Evolutionary conservation across 2,797 vertebrate genomes (phyloP).

Genomic region (Danio jaintianensis): DNA sequence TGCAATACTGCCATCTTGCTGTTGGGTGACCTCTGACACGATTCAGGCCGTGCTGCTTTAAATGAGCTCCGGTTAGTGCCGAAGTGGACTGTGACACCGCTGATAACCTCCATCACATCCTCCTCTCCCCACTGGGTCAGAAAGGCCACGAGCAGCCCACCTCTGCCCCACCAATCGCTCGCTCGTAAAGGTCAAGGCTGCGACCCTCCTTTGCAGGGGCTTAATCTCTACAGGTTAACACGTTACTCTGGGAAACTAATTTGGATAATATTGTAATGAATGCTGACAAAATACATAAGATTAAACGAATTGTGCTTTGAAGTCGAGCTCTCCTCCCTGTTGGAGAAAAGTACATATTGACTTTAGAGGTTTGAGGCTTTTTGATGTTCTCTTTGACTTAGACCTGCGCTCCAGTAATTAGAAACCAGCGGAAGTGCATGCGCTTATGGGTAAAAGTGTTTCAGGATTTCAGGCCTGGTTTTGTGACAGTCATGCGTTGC

Average conservation of each 20-base stretch:
- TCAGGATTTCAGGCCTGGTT: constrained; percentile 16
- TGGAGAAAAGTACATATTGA: constrained; percentile 82
- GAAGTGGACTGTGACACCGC: constrained; percentile 38
- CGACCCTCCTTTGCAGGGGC: constrained; percentile 54
- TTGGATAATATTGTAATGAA: constrained; percentile 79
- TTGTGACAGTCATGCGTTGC: background rate
- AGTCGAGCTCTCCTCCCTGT: constrained; percentile 70
- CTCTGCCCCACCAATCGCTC: constrained; percentile 57
- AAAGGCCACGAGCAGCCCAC: constrained; percentile 62
- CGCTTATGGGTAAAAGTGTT: constrained; percentile 60
- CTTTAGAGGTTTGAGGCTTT: constrained; percentile 77
- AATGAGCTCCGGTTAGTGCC: constrained; percentile 14
- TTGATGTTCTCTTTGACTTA: constrained; percentile 80
- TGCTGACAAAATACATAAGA: constrained; percentile 71
- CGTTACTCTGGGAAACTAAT: constrained; percentile 71
- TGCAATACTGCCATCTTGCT: background rate
- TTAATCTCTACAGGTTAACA: constrained; percentile 75
- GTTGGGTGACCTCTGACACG: constrained; percentile 38
- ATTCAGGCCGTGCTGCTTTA: constrained; percentile 31
- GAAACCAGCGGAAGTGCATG: constrained; percentile 59
- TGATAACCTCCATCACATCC: constrained; percentile 54
- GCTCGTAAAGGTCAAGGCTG: constrained; percentile 65
- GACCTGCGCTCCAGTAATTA: constrained; percentile 71
- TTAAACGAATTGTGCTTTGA: constrained; percentile 74
- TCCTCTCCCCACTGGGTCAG: constrained; percentile 58